phyloP scores from a whole-genome alignment of 2,113 vertebrate species.

The Hemiscyllium ocellatum region DNA sequence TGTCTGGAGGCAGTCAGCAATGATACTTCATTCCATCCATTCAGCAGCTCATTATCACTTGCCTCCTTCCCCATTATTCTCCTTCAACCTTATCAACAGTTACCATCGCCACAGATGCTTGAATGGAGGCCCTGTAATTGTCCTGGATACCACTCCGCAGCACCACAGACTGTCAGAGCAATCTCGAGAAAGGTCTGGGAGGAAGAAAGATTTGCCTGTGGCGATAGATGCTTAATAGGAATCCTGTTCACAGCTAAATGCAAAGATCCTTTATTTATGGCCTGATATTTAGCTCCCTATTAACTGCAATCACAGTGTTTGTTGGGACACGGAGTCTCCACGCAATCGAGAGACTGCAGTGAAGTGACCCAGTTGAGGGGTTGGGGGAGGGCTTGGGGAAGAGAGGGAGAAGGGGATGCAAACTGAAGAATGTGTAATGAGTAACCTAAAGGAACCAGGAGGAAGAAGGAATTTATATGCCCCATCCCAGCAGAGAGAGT shows the following conservation, averaged over 20 bases:
- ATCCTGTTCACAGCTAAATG: slow-evolving; percentile 72
- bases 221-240: slow-evolving; percentile 69
- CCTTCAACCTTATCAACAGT: slow-evolving; percentile 60
- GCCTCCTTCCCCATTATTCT: slow-evolving; percentile 57
- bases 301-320: slow-evolving; percentile 67
- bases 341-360: too few species aligned
- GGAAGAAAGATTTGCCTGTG: slow-evolving; percentile 63
- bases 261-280: slow-evolving; percentile 75
- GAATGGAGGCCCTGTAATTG: slow-evolving; percentile 70
- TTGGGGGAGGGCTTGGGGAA: too few species aligned
- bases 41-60: slow-evolving; percentile 72
- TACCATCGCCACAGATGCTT: slow-evolving; percentile 63
- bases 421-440: not conserved
- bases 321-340: slow-evolving; percentile 47
- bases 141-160: slow-evolving; percentile 72
- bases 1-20: slow-evolving; percentile 72
- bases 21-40: slow-evolving; percentile 73
- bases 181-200: slow-evolving; percentile 67
- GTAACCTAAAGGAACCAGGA: not conserved
- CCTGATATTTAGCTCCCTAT: slow-evolving; percentile 71
- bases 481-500: not conserved
- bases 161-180: slow-evolving; percentile 73
- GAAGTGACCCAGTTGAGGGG: not conserved
- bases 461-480: not conserved
- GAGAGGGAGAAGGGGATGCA: too few species aligned